Conservation (phyloP, 1,140 invertebrate genomes). For the Macrobrachium rosenbergii region DNA sequence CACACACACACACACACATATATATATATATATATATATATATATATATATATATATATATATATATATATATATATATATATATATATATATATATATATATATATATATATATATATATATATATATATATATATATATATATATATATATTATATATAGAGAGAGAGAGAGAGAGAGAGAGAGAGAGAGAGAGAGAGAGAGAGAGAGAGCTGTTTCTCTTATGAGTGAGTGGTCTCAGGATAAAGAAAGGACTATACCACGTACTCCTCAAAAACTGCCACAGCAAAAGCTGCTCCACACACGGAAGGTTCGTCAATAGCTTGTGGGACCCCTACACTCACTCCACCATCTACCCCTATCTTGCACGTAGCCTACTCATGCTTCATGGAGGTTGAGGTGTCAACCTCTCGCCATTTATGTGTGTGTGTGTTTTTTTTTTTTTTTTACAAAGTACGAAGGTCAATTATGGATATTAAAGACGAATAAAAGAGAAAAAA, state of each 20-base stretch:
- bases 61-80: background rate
- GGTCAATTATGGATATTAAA: background rate
- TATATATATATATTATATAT: conserved; percentile 7
- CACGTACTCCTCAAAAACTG: no score
- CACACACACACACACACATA: conserved; percentile 5
- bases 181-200: no score
- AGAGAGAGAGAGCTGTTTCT: background rate
- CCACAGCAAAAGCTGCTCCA: no score
- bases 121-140: conserved; percentile 1
- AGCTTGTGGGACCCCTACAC: no score
- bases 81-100: background rate
- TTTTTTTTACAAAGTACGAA: background rate
- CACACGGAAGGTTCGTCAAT: no score
- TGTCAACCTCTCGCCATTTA: no score
- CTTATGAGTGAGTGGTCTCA: background rate
- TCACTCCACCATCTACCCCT: no score
- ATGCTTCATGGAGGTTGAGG: no score
- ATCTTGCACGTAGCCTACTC: no score
- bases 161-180: no score
- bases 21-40: conserved; percentile 21
- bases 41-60: conserved; percentile 9
- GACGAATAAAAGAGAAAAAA: no score
- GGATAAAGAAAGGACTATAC: no score
- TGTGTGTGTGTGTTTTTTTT: conserved; percentile 28
- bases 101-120: background rate